phyloP scores from a whole-genome alignment of 2,113 vertebrate genomes.

The Salvator merianae region DNA sequence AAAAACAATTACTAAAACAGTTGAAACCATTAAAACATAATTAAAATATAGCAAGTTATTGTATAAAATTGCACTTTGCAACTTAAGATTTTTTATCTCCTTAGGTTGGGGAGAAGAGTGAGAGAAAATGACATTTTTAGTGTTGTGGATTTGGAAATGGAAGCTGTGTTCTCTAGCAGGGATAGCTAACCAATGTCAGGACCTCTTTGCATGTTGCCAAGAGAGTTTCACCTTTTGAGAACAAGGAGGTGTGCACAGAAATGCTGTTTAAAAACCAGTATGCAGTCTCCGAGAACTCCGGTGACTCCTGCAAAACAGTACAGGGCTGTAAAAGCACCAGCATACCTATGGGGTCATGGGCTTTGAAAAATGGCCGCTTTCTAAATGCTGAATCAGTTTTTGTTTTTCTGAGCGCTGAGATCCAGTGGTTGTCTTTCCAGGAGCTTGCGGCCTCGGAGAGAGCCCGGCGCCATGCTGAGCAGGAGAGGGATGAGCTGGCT shows the following conservation, averaged over 20 bases:
- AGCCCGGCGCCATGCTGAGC: conserved; percentile 90
- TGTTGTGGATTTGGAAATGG: too few relatives aligned
- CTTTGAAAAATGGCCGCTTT: background rate
- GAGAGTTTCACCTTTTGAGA: background rate
- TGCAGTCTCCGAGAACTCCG: too few relatives aligned
- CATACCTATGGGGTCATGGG: background rate
- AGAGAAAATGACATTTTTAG: background rate
- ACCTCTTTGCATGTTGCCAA: background rate
- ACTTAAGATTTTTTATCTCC: background rate
- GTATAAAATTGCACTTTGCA: background rate
- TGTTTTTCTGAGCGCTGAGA: background rate
- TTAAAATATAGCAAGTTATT: background rate
- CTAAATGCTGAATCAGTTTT: too few relatives aligned
- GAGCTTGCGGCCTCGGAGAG: conserved; percentile 93
- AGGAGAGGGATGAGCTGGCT: conserved; percentile 91
- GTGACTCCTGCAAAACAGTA: background rate
- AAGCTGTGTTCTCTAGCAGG: background rate
- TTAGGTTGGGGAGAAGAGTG: background rate
- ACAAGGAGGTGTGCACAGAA: background rate
- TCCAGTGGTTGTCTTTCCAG: conserved; percentile 52
- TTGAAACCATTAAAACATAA: background rate
- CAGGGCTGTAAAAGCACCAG: background rate
- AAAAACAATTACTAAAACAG: background rate
- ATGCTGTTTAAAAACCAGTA: background rate
- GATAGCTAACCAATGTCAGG: background rate